Evolutionary conservation across 2,797 vertebrate species (phyloP), one percentile per base, ranked within the genome.

Genomic region (Labroides dimidiatus): DNA sequence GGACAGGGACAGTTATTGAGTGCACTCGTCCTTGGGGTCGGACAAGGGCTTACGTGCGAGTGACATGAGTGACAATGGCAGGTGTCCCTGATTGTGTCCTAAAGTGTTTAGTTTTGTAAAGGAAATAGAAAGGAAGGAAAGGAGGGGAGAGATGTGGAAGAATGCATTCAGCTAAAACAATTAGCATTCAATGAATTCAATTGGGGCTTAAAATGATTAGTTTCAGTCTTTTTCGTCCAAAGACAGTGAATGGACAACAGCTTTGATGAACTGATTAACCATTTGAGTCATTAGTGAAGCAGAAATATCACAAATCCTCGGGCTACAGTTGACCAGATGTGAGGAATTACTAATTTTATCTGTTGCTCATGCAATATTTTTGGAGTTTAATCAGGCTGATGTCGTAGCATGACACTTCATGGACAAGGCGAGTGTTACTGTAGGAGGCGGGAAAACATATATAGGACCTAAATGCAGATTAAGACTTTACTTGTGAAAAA

Each of bases 1-100:
- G 92, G 89, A 92, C 89, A 85, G 81, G 85, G 89, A 93, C 91
- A 91, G 88, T 89, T 92, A 93, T 93, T 92, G 92, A 93, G 90
- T 93, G 90, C 88, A 80, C 89, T 93, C 87, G 89, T 92, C 92
- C 91, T 92, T 93, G 89, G 89, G 90, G 91, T 92, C 84, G 79
- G 89, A 89, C 84, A 82, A 90, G 84, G 89, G 89, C 90, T 90
- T 92, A 88, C 65, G 84, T 81, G 84, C 72, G 43, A 69, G 83
- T 84, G 87, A 90, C 82, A 78, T 84, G 79, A 85, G 81, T 73
- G 82, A 89, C 81, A 88, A 87, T 82, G 83, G 80, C 65, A 85
- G 72, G 85, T 82, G 81, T 86, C 77, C 73, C 72, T 55, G 74
- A 83, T 85, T 81, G 77, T 82, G 64, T 82, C 70, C 75, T 49